These are phyloP conservation scores for Eupithecia insigniata DNA, from an alignment of 2,888 invertebrate genomes.

Conservation along the genomic window DNA sequence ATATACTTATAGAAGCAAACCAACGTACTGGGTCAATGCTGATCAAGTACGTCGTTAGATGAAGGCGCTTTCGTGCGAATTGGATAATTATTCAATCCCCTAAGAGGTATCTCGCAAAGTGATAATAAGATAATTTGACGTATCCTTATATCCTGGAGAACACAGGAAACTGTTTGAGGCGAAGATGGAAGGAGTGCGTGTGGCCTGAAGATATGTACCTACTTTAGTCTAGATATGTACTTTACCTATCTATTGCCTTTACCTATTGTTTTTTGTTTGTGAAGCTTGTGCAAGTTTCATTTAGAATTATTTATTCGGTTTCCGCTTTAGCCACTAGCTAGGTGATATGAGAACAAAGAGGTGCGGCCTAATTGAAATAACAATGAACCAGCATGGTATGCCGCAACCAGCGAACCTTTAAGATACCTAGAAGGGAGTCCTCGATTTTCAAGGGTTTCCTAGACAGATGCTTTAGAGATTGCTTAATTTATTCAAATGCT, in stretches of 20 bases:
- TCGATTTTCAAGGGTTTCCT: not conserved
- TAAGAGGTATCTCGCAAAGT: slow-evolving; percentile 14
- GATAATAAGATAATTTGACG: slow-evolving; percentile 31
- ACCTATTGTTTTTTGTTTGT: not conserved
- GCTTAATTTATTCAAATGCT: too few relatives aligned
- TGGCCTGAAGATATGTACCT: not conserved
- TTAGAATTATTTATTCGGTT: too few relatives aligned
- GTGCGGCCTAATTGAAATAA: not conserved
- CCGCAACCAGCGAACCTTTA: not conserved
- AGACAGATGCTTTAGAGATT: not conserved
- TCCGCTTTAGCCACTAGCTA: too few relatives aligned
- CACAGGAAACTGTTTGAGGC: slow-evolving; percentile 21
- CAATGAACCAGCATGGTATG: not conserved
- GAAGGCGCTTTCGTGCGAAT: slow-evolving; percentile 12
- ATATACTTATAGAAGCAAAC: too few relatives aligned
- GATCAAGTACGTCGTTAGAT: slow-evolving; percentile 3
- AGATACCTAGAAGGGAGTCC: not conserved
- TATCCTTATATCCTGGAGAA: slow-evolving; percentile 29
- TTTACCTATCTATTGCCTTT: not conserved
- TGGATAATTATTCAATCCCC: slow-evolving; percentile 26
- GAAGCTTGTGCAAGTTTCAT: not conserved
- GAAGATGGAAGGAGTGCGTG: slow-evolving; percentile 21
- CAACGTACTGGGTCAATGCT: not conserved
- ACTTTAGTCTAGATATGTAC: not conserved
- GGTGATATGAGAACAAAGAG: not conserved